Evolutionary conservation across 2,113 vertebrate species (phyloP).

Genomic region (Sula dactylatra): DNA sequence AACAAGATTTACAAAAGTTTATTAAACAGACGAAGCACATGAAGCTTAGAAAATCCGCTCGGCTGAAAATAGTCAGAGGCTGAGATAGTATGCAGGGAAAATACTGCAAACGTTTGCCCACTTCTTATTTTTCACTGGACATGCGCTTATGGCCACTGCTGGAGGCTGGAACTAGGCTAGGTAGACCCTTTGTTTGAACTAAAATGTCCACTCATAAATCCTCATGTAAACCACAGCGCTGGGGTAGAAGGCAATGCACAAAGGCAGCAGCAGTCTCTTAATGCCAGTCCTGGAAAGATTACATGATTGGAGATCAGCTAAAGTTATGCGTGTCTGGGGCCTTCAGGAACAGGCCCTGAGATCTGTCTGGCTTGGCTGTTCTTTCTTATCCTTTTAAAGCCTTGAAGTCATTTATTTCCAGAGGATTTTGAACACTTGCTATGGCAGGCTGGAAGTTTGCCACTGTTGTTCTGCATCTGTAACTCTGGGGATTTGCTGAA

Average conservation of each 20-base stretch:
- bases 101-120: neutral
- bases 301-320: neutral
- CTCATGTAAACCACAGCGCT: neutral
- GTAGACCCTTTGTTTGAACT: neutral
- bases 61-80: neutral
- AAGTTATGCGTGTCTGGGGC: neutral
- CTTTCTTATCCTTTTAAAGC: slow-evolving; percentile 24
- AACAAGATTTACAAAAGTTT: neutral
- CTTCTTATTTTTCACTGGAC: neutral
- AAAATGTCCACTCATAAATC: neutral
- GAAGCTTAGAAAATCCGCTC: neutral
- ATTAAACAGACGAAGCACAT: neutral
- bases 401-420: slow-evolving; percentile 23
- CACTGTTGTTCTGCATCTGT: slow-evolving; percentile 32
- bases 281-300: neutral
- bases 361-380: neutral
- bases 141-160: neutral
- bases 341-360: neutral
- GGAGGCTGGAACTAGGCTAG: neutral
- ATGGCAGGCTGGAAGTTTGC: slow-evolving; percentile 35
- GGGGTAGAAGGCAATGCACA: neutral
- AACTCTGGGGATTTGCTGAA: slow-evolving; percentile 14
- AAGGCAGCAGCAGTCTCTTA: neutral
- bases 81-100: neutral
- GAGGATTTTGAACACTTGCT: slow-evolving; percentile 3